These are phyloP conservation scores for Hippopotamus amphibius DNA, from an alignment of 2,113 vertebrate species.

Conservation along the genomic window DNA sequence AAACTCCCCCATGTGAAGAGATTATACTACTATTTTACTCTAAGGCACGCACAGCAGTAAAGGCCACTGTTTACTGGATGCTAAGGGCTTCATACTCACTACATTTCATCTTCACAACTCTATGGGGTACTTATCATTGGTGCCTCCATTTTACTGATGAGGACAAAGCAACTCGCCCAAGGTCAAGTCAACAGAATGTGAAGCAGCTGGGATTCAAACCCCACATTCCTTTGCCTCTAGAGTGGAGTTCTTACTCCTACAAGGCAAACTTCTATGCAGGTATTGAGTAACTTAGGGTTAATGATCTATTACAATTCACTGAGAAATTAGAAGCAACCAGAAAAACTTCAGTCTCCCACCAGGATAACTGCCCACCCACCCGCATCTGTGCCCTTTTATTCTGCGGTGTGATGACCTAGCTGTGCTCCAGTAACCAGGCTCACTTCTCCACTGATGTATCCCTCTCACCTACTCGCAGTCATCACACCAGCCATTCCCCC, in stretches of 20 bases:
- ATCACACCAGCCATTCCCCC: neutral
- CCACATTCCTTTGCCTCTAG: neutral
- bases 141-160: neutral
- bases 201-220: neutral
- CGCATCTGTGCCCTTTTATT: neutral
- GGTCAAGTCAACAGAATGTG: neutral
- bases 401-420: neutral
- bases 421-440: neutral
- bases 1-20: neutral
- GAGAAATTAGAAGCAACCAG: neutral
- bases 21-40: neutral
- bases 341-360: neutral
- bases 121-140: neutral
- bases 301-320: neutral
- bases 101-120: neutral
- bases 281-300: neutral
- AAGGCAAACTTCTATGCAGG: slow-evolving; percentile 5
- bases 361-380: neutral
- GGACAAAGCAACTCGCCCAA: neutral
- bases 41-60: neutral
- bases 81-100: neutral
- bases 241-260: neutral
- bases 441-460: fast-evolving
- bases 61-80: neutral
- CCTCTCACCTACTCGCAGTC: neutral